Evolutionary conservation across 2,113 vertebrate species (phyloP), one percentile per base, ranked within the genome.

Genomic region (Onychorhynchus coronatus): DNA sequence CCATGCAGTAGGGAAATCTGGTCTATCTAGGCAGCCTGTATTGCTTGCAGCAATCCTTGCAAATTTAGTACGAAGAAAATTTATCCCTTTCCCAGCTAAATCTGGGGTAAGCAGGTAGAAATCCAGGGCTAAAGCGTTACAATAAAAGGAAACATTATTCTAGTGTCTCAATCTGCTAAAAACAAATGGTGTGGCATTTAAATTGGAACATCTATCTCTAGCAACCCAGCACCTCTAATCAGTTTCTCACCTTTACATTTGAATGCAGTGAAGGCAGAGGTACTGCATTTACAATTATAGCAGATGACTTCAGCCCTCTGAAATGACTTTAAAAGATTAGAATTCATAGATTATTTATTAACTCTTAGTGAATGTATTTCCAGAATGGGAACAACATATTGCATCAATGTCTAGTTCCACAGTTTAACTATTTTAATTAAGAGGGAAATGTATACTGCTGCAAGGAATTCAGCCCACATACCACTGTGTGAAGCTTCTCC

Each of bases 331-430:
- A 97, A 98, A 98, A 97, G 96, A 98, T 98, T 97, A 97, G 95
- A 91, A 95, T 94, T 97, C 97, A 95, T 98, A 95, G 97, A 98
- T 98, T 98, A 98, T 98, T 98, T 98, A 98, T 98, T 98, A 97
- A 97, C 86, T 98, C 93, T 92, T 83, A 55, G 61, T 93, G 96
- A 97, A 95, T 96, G 94, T 95, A 97, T 97, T 97, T 97, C 97
- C 92, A 97, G 97, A 97, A 97, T 91, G 97, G 96, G 97, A 97
- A 97, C 91, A 98, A 98, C 97, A 97, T 73, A 96, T 95, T 97
- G 97, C 94, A 97, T 98, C 97, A 97, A 96, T 95, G 97, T 97
- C 98, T 97, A 83, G 86, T 97, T 98, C 92, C 93, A 73, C 85
- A 94, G 88, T 96, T 97, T 92, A 96, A 95, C 90, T 97, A 91